Evolutionary conservation across 1,140 invertebrate species (phyloP), one percentile per base, ranked within the genome.

Genomic region (Drosophila tani): DNA sequence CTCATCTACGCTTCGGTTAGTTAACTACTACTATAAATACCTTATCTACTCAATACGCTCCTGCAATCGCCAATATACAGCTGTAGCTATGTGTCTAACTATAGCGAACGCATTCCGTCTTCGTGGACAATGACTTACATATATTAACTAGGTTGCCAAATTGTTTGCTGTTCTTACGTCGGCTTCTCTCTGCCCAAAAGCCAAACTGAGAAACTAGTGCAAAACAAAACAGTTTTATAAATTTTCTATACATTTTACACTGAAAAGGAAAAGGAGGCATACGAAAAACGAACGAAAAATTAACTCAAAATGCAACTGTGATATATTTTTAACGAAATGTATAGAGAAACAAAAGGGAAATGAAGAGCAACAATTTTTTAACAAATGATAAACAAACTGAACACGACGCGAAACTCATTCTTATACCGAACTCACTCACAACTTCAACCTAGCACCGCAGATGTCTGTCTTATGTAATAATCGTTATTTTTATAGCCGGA

Each of bases 231-330:
- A 56, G 57, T 79, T 81, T 62, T 38, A 74, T 55, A 84, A 49
- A 84, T 90, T 88, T 90, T 81, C 85, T 90, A 85, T 67, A 90
- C 66, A 71, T 79, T 85, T 84, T 90, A 80, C 75, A 81, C 46
- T 43, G 7, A 76, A 60, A 79, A 55, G 47, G 7, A 76, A 60
- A 79, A 55, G 55, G 40, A 43, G 53, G 49, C 49, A 70, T 50
- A 55, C 41, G 38, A 51, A 46, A 80, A 57, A 49, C 17, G 24
- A 64, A 55, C 12, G 51, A 77, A 75, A 81, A 70, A 75, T 74
- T 88, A 68, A 90, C 85, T 81, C 63, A 79, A 90, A 90, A 88
- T 88, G 85, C 86, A 90, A 82, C 85, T 88, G 85, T 88, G 85
- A 88, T 88, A 88, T 90, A 88, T 85, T 86, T 78, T 78, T 66